Evolutionary conservation across 2,113 vertebrate species (phyloP), one percentile per base, ranked within the genome.

Genomic region (Phainopepla nitens): DNA sequence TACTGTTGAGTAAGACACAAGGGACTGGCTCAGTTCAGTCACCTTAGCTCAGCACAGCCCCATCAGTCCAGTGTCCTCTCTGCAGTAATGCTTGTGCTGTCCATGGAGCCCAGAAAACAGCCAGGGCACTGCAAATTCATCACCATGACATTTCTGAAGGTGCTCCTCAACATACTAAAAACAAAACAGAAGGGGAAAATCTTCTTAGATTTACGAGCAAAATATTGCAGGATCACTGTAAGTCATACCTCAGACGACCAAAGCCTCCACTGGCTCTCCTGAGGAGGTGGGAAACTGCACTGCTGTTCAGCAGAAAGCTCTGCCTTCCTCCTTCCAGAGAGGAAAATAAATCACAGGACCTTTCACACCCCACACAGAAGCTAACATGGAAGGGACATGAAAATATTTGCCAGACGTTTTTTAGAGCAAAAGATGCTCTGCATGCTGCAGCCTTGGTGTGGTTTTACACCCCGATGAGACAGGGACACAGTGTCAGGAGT

Each of bases 391-490:
- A 87, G n/a, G 20, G 28, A 83, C 22, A 83, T 5, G 17, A 64
- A 88, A 88, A 65, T 13, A 71, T 65, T 61, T 87, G 11, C 47
- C 36, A 51, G 50, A 31, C 3, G 16, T 47, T n/a, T 33, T 87
- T 41, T 33, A 80, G 36, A 90, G 51, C 45, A 64, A 44, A 82
- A 18, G 17, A 47, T 64, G 31, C 56, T 80, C 29, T 31, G 51
- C 23, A 56, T 18, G 41, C 36, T 0, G 1, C 13, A 54, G 51
- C 20, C 42, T 71, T 84, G 56, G 18, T 0, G 0, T 47, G 33
- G 28, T 42, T 75, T 93, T 47, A 56, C 13, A 29, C 4, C 17
- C 44, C 1, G 3, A 3, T 21, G 27, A 84, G 23, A n/a, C 20
- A 57, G 27, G 51, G 57, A 57, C 41, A 31, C 15, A 24, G 41